These are phyloP conservation scores for Myotis daubentonii DNA, from an alignment of 2,797 vertebrate genomes.

Conservation along the genomic window DNA sequence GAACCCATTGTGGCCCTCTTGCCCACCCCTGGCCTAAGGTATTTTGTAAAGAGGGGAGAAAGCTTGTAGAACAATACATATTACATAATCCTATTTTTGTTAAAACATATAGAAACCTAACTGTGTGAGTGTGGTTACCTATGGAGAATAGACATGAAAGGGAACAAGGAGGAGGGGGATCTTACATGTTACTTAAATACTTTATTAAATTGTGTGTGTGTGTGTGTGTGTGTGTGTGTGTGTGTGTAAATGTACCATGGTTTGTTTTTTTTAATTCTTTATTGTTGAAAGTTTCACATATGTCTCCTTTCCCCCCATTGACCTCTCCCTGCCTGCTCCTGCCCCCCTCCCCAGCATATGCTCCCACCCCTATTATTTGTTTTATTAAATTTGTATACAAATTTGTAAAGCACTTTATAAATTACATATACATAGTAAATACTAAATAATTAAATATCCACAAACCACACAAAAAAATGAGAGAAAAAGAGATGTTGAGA, in stretches of 20 bases:
- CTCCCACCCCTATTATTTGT: too few relatives aligned
- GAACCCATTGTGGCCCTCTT: too few relatives aligned
- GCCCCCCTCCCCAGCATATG: too few relatives aligned
- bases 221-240: too few relatives aligned
- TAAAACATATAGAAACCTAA: background rate
- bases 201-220: background rate
- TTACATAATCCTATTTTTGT: background rate
- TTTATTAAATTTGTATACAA: background rate
- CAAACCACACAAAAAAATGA: background rate
- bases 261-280: too few relatives aligned
- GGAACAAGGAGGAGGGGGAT: background rate
- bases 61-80: background rate
- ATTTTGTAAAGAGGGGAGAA: background rate
- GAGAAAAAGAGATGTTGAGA: background rate
- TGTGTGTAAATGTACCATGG: too few relatives aligned
- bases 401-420: background rate
- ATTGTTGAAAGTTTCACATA: too few relatives aligned
- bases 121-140: background rate
- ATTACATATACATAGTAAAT: too few relatives aligned
- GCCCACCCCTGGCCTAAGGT: background rate
- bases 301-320: too few relatives aligned
- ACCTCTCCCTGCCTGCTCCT: too few relatives aligned
- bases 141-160: background rate
- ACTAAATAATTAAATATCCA: background rate
- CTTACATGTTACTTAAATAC: background rate